A percentile compares a stretch with the other conserved stretches of the same genome.
Evolutionary conservation across 2,888 invertebrate genomes (phyloP).

Genomic region (Torymus auratus): DNA sequence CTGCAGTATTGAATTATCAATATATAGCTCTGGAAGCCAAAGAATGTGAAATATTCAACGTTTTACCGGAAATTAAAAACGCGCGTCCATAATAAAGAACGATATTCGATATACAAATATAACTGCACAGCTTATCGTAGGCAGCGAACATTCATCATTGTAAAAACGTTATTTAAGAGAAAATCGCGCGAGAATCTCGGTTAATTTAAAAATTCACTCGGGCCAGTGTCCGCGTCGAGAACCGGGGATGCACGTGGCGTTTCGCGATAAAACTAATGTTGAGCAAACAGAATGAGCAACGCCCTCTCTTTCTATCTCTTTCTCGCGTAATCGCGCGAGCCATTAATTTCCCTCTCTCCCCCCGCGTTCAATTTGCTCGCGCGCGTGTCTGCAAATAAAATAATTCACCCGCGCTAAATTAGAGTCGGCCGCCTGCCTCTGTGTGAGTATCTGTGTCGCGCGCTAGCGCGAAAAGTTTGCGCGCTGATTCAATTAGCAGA

Average conservation of each 20-base stretch:
- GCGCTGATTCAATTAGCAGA: conserved; percentile 14
- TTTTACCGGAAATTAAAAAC: no score
- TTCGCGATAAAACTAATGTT: background rate
- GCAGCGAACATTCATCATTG: no score
- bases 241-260: background rate
- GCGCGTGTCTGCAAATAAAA: conserved; percentile 30
- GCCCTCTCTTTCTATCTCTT: conserved; percentile 16
- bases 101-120: no score
- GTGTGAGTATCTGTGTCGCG: background rate
- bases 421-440: conserved; percentile 1
- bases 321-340: background rate
- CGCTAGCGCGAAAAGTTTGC: background rate
- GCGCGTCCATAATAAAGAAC: no score
- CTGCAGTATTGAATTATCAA: no score
- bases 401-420: background rate
- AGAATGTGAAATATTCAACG: no score
- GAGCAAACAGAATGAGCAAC: background rate
- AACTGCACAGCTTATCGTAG: no score
- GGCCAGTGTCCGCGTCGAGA: background rate
- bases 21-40: no score
- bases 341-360: conserved; percentile 32
- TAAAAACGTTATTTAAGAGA: no score
- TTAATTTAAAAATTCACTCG: no score
- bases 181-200: no score
- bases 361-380: background rate